Evolutionary conservation across 2,113 vertebrate species (phyloP), one percentile per base, ranked within the genome.

Genomic region (Galemys pyrenaicus): DNA sequence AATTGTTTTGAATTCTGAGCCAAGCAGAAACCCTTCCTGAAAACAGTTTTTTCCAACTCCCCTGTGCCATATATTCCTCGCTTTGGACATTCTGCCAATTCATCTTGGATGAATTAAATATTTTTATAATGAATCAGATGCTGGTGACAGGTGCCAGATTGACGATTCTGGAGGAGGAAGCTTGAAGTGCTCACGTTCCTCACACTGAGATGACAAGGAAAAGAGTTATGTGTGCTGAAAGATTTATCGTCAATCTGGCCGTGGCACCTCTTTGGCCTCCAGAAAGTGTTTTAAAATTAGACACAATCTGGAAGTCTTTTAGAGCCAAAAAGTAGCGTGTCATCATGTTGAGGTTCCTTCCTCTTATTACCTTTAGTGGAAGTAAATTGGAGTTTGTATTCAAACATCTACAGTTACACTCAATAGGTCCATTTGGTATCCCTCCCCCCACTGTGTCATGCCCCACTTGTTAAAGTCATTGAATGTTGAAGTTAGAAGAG

Each of bases 101-200:
- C 97, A 97, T 98, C 96, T 97, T 96, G 96, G 98, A 98, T 97
- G 96, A 97, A 98, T 98, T 98, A 98, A 98, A 98, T 98, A 98
- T 98, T 98, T 96, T 98, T 97, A 97, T 98, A 97, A 97, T 96
- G 97, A 97, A 96, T 98, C 97, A 98, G 97, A 98, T 97, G 97
- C 93, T 97, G 92, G 95, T 98, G 97, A 98, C 98, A 98, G 97
- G 96, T 98, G 96, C 97, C 98, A 98, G 98, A 98, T 96, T 98
- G 98, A 98, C 90, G 51, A 82, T 88, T 98, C 97, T 98, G 97
- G 97, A 97, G 98, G 96, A 98, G 97, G 97, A 96, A 96, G 85
- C 91, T 95, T 90, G 91, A 97, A 94, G 96, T 95, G 96, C 97
- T 98, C 97, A 97, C 96, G 64, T 97, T 98, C 86, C 95, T 94